A percentile compares a stretch with the other conserved stretches of the same genome.
Evolutionary conservation across 2,797 vertebrate species (phyloP).

Genomic region (Esox masquinongy): DNA sequence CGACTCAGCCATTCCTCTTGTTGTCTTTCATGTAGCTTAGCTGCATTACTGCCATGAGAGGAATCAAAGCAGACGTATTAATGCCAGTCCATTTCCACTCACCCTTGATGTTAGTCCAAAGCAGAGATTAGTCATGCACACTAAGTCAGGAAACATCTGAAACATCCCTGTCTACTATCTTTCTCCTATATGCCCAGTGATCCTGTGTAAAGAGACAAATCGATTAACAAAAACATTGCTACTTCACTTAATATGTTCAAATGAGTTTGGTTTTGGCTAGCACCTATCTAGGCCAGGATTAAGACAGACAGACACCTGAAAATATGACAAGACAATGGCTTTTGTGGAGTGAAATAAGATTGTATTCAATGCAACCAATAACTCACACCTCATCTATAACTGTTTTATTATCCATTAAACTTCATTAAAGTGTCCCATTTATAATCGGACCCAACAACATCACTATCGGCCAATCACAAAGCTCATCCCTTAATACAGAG

Average conservation of each 20-base stretch:
- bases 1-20: constrained; percentile 54
- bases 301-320: not conserved
- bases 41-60: constrained; percentile 73
- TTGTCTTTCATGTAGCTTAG: constrained; percentile 70
- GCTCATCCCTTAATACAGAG: not conserved
- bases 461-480: not conserved
- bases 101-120: constrained; percentile 56
- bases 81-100: constrained; percentile 66
- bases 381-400: constrained; percentile 36
- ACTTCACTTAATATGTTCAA: not conserved
- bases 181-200: not conserved
- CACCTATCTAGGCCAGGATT: not conserved
- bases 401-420: constrained; percentile 46
- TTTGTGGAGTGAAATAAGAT: constrained; percentile 41
- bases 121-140: constrained; percentile 44
- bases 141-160: constrained; percentile 29
- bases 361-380: constrained; percentile 45
- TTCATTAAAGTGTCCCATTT: constrained; percentile 37
- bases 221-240: not conserved
- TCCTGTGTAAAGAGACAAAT: not conserved
- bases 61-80: constrained; percentile 71
- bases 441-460: constrained; percentile 7
- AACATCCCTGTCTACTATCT: not conserved
- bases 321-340: constrained; percentile 14
- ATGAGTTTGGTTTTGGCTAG: not conserved